Conservation (phyloP, 2,113 vertebrate genomes). For the Spilogale gracilis region DNA sequence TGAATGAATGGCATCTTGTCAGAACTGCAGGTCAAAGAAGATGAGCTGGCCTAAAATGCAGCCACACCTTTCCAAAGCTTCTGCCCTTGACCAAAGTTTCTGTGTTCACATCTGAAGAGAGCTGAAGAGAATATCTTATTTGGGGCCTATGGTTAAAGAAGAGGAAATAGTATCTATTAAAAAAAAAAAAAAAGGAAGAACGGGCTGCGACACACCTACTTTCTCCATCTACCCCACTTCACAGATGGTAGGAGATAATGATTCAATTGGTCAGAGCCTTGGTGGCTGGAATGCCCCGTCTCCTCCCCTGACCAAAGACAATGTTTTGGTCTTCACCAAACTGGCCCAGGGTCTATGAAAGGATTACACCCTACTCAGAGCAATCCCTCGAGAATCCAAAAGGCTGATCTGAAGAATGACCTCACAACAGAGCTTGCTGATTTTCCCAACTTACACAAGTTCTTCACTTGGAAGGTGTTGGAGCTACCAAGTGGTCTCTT, state of each 20-base stretch:
- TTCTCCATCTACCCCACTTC: neutral
- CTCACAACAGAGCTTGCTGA: neutral
- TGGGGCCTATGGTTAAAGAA: neutral
- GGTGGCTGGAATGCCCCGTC: neutral
- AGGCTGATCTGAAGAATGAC: constrained; percentile 9
- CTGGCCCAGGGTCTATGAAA: neutral
- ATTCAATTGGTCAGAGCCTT: neutral
- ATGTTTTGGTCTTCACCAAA: constrained; percentile 42
- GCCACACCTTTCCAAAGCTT: neutral
- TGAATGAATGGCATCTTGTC: neutral
- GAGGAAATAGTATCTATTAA: neutral
- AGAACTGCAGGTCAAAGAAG: constrained; percentile 33
- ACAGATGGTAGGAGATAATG: constrained; percentile 29
- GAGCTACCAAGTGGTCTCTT: neutral
- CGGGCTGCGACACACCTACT: neutral
- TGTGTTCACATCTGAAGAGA: neutral
- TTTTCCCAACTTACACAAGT: neutral
- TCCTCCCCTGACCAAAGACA: neutral
- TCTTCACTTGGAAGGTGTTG: neutral
- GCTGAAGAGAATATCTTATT: neutral
- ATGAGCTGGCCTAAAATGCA: constrained; percentile 33
- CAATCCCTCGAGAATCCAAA: constrained; percentile 34
- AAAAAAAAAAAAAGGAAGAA: neutral
- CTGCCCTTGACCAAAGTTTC: neutral
- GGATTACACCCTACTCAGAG: neutral